phyloP scores from a whole-genome alignment of 2,888 invertebrate species.

The Andrena flavipes region DNA sequence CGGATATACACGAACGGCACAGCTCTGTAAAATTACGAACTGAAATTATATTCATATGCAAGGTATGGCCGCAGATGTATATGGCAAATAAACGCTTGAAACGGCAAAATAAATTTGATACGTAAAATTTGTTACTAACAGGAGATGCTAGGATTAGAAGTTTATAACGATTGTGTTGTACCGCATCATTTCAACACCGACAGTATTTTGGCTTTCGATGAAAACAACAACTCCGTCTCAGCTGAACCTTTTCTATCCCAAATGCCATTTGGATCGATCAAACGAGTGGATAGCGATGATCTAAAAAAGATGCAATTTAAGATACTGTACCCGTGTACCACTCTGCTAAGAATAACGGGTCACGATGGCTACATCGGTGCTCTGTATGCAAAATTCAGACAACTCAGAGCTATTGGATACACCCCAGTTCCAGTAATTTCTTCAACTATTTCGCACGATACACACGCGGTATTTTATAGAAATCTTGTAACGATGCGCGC shows the following conservation, averaged over 20 bases:
- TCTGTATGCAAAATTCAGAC: constrained; percentile 88
- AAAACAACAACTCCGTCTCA: constrained; percentile 84
- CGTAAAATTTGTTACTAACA: constrained; percentile 36
- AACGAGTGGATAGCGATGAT: constrained; percentile 67
- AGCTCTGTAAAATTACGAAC: not conserved
- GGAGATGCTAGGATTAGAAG: constrained; percentile 82
- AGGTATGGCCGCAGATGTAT: constrained; percentile 19
- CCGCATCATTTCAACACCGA: constrained; percentile 90
- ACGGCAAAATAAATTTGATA: not conserved
- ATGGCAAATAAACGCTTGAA: not conserved
- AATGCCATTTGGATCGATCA: constrained; percentile 63
- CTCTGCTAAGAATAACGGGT: constrained; percentile 49
- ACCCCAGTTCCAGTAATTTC: constrained; percentile 74
- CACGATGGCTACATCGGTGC: constrained; percentile 84
- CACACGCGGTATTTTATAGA: not conserved
- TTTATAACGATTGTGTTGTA: constrained; percentile 83
- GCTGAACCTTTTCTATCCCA: constrained; percentile 67
- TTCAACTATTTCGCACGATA: not conserved
- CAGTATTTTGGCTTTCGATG: constrained; percentile 87
- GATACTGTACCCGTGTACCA: constrained; percentile 86
- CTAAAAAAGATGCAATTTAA: constrained; percentile 84
- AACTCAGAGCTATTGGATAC: constrained; percentile 87
- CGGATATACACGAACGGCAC: not conserved
- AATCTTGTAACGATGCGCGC: not conserved
- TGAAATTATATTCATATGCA: constrained; percentile 18